Conservation (phyloP, 2,113 vertebrate genomes). For the Camelus bactrianus region DNA sequence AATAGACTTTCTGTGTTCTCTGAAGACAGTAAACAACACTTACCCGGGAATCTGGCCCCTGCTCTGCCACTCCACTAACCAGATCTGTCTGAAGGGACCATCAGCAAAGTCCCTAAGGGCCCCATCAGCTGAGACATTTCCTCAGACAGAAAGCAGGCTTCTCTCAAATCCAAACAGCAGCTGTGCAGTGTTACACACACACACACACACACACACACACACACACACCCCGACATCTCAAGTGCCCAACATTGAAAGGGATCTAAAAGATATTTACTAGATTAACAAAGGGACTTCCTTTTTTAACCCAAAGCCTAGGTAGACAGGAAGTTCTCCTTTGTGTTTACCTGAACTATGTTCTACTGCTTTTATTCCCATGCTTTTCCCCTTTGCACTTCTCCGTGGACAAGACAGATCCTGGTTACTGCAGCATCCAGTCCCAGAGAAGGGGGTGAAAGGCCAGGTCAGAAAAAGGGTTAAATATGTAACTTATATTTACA, state of each 20-base stretch:
- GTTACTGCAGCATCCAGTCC: background rate
- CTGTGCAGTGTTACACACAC: background rate
- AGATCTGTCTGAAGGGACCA: background rate
- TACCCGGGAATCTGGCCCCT: background rate
- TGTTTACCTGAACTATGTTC: background rate
- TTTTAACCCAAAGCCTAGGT: background rate
- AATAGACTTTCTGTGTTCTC: background rate
- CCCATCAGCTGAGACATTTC: background rate
- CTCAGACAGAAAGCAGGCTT: background rate
- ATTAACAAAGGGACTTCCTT: background rate
- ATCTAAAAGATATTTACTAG: background rate
- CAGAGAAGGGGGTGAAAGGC: background rate
- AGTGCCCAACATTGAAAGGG: background rate
- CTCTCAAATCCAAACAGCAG: background rate
- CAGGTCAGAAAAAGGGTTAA: background rate
- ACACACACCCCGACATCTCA: background rate
- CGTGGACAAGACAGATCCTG: background rate
- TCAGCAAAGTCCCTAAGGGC: background rate
- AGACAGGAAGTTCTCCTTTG: background rate
- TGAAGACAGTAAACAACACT: background rate
- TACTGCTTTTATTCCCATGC: background rate
- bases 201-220: too few relatives aligned
- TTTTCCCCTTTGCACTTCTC: background rate
- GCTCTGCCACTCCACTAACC: background rate
- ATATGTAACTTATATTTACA: background rate